phyloP scores from a whole-genome alignment of 2,888 invertebrate species.

The Scrobipalpa costella region DNA sequence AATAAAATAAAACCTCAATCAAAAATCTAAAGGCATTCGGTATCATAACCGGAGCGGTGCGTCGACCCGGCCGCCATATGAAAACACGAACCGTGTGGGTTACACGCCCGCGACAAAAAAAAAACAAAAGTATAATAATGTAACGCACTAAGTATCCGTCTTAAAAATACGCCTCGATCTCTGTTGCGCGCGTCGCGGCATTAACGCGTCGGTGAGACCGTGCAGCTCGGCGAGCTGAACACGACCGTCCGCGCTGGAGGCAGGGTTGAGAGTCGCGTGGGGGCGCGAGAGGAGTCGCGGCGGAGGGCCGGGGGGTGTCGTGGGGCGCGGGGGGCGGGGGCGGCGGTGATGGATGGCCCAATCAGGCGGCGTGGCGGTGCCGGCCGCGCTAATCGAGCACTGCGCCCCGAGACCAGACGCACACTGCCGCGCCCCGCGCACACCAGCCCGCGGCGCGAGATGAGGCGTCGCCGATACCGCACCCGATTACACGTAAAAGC shows the following conservation, averaged over 20 bases:
- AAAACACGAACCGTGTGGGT: constrained; percentile 68
- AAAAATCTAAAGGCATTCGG: constrained; percentile 76
- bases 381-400: constrained; percentile 76
- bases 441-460: constrained; percentile 40
- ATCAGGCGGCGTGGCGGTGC: constrained; percentile 77
- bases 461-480: constrained; percentile 43
- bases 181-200: constrained; percentile 71
- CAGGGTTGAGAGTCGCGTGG: constrained; percentile 48
- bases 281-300: constrained; percentile 34
- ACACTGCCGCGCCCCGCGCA: constrained; percentile 53
- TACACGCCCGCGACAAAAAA: constrained; percentile 68
- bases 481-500: constrained; percentile 62
- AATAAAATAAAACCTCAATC: constrained; percentile 79
- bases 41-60: constrained; percentile 76
- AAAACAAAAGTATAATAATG: constrained; percentile 77
- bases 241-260: constrained; percentile 22
- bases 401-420: constrained; percentile 69
- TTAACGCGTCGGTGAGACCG: constrained; percentile 57
- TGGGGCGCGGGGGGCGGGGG: constrained; percentile 62
- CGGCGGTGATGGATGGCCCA: constrained; percentile 81
- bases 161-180: constrained; percentile 77
- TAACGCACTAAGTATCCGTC: constrained; percentile 79
- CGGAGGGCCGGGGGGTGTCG: constrained; percentile 42
- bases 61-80: constrained; percentile 72
- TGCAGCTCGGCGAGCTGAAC: constrained; percentile 18